Evolutionary conservation across 2,113 vertebrate species (phyloP), one percentile per base, ranked within the genome.

Genomic region (Ondatra zibethicus): DNA sequence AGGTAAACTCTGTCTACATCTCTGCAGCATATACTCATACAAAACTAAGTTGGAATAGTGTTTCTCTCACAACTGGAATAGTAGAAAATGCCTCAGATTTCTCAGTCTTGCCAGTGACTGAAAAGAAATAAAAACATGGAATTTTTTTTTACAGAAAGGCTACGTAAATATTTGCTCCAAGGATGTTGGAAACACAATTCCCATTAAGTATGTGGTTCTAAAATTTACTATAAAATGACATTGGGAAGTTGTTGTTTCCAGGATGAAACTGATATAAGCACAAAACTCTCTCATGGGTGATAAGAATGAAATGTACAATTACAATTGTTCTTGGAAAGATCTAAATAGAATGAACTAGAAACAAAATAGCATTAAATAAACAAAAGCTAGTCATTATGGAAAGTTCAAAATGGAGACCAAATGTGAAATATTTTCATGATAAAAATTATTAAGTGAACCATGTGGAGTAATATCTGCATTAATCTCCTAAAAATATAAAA

Each of bases 151-250:
- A 33, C 19, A 77, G 21, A 89, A 65, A 70, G 89, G 3, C 7
- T 82, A 23, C 45, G 12, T 36, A 10, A 31, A 14, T 61, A 3
- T 14, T 27, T 9, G 10, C 75, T 84, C 3, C n/a, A 4, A 39
- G 12, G 1, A 4, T 7, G 0, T 36, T 5, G 3, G 5, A 9
- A 27, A 4, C 4, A 39, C 36, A 36, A 42, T 93, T 73, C 1
- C 55, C 0, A 63, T 8, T 77, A 55, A 77, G 0, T 19, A 4
- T 33, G 4, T 75, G 10, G 3, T 45, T 81, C 16, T 45, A 81
- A 66, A 89, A 39, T 94, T 55, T 87, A 76, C 81, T 10, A 4
- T 55, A 36, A 84, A 77, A 3, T 68, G 5, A 25, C 63, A 52
- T 90, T 93, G 68, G 31, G 70, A 88, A 94, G 3, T 84, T 73